Conservation (phyloP, 2,797 vertebrate genomes). For the Bradypodion ventrale region DNA sequence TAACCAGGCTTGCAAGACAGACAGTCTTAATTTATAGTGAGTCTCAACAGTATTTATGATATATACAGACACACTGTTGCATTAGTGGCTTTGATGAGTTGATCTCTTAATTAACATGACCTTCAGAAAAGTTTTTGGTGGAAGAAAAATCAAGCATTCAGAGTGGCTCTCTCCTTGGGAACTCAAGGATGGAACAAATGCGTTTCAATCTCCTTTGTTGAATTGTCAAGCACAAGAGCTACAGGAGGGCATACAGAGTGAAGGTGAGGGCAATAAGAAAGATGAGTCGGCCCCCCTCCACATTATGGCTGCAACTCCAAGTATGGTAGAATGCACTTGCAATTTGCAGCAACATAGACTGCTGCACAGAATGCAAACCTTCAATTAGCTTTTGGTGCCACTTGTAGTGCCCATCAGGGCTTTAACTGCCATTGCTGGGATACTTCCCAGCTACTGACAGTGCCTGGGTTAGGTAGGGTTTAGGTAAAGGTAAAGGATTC, state of each 20-base stretch:
- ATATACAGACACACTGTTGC: constrained; percentile 5
- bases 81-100: constrained; percentile 7
- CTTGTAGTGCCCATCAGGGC: no score
- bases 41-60: constrained; percentile 2
- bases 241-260: neutral
- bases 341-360: no score
- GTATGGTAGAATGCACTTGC: no score
- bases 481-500: no score
- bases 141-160: neutral
- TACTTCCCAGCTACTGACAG: no score
- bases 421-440: no score
- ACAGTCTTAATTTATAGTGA: constrained; percentile 21
- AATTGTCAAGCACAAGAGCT: neutral
- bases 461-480: no score
- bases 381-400: no score
- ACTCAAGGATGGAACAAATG: constrained; percentile 4
- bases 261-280: neutral
- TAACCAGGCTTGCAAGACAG: constrained; percentile 15
- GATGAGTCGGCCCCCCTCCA: neutral
- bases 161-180: neutral
- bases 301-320: no score
- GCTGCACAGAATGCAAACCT: no score
- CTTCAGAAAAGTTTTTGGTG: constrained; percentile 19
- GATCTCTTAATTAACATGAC: constrained; percentile 7
- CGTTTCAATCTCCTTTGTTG: neutral